phyloP scores from a whole-genome alignment of 1,140 invertebrate genomes.

The Hyles vespertilio region DNA sequence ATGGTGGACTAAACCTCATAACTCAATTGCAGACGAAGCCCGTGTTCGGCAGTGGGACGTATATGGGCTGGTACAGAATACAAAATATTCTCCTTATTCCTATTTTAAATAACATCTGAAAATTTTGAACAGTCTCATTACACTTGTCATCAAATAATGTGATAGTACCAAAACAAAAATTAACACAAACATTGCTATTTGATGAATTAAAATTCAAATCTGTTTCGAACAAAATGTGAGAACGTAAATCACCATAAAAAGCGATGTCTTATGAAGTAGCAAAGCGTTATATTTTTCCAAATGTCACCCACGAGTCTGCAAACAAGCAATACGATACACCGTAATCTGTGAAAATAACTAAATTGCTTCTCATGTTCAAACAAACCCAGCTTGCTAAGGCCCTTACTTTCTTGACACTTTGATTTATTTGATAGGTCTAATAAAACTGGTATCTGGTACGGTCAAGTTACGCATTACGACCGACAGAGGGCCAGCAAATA shows the following conservation, averaged over 20 bases:
- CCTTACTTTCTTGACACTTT: not conserved
- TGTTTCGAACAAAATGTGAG: too few species aligned
- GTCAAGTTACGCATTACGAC: conserved; percentile 63
- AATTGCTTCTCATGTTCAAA: conserved; percentile 31
- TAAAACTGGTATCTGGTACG: conserved; percentile 16
- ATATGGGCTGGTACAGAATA: too few species aligned
- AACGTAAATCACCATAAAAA: not conserved
- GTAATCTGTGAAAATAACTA: conserved; percentile 52
- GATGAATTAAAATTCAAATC: too few species aligned
- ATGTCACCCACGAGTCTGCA: conserved; percentile 56
- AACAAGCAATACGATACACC: conserved; percentile 62
- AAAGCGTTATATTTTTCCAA: conserved; percentile 34
- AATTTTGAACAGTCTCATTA: too few species aligned
- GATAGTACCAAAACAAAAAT: too few species aligned
- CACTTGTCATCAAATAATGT: too few species aligned
- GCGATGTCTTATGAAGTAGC: not conserved
- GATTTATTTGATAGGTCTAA: conserved; percentile 3
- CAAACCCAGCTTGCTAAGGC: not conserved
- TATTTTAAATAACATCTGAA: too few species aligned
- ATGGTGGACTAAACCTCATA: too few species aligned
- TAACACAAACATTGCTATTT: too few species aligned
- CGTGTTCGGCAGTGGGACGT: too few species aligned
- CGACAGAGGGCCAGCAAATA: conserved; percentile 65
- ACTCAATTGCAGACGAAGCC: too few species aligned
- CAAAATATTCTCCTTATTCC: too few species aligned